These are phyloP conservation scores for Fregetta grallaria DNA, from an alignment of 2,113 vertebrate species.

Conservation along the genomic window DNA sequence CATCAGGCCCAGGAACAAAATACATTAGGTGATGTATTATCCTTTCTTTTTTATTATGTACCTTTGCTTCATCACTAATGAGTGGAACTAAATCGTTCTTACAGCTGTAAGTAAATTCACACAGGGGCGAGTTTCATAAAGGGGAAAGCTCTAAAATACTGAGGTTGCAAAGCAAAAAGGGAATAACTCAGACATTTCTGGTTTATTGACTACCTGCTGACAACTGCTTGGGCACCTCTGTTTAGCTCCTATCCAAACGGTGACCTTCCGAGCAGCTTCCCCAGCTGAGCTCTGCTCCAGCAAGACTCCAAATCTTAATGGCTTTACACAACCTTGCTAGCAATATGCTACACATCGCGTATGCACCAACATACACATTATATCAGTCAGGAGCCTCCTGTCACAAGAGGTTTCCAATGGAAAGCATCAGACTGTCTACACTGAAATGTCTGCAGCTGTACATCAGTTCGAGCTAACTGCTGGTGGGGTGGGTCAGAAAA, in stretches of 20 bases:
- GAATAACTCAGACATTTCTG: not conserved
- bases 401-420: not conserved
- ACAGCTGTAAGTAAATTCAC: conserved; percentile 10
- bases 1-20: conserved; percentile 4
- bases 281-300: not conserved
- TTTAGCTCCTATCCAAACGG: not conserved
- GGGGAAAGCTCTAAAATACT: not conserved
- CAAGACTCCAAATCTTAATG: not conserved
- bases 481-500: not conserved
- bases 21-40: conserved; percentile 24
- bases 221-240: not conserved
- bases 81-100: not conserved
- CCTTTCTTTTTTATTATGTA: conserved; percentile 9
- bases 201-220: not conserved
- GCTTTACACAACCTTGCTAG: not conserved
- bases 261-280: not conserved
- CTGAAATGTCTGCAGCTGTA: not conserved
- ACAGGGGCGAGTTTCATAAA: not conserved
- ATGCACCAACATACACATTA: fast-evolving
- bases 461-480: not conserved
- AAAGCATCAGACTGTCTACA: not conserved
- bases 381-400: not conserved
- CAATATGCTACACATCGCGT: not conserved
- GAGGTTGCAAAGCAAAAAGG: not conserved
- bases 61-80: conserved; percentile 26